Evolutionary conservation across 2,113 vertebrate species (phyloP).

Genomic region (Oostethus manadensis): DNA sequence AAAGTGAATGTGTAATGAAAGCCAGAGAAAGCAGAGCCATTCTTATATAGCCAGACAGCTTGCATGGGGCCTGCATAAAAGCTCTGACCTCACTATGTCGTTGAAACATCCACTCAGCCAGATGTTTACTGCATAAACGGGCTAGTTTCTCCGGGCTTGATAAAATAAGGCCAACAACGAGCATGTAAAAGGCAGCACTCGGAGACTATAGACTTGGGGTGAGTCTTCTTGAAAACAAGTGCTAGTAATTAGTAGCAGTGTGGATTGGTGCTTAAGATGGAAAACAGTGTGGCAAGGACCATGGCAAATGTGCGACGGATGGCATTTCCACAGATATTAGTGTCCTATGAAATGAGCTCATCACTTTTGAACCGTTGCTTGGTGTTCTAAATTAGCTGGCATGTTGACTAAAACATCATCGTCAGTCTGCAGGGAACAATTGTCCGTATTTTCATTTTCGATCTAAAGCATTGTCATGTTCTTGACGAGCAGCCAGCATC

Average conservation of each 20-base stretch:
- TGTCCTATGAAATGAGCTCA: constrained; percentile 1
- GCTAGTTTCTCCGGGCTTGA: constrained; percentile 11
- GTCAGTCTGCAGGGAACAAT: constrained; percentile 2
- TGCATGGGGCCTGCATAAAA: constrained; percentile 10
- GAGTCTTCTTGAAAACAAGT: background rate
- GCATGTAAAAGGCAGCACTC: background rate
- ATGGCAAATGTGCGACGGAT: background rate
- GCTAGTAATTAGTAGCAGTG: background rate
- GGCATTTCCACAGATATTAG: background rate
- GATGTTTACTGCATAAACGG: constrained; percentile 12
- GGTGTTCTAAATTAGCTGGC: background rate
- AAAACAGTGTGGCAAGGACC: background rate
- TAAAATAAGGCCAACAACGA: constrained; percentile 4
- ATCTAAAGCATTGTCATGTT: constrained; percentile 12
- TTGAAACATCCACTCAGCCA: constrained; percentile 6
- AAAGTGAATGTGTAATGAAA: constrained; percentile 12
- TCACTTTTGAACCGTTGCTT: background rate
- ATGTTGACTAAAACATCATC: constrained; percentile 1
- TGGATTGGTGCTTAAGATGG: background rate
- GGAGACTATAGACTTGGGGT: background rate
- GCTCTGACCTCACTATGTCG: background rate
- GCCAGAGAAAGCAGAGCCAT: constrained; percentile 15
- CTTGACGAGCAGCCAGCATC: constrained; percentile 7
- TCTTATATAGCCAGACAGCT: constrained; percentile 3
- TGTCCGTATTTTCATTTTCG: constrained; percentile 9